Base-by-base conservation (phyloP, 2,113 vertebrate species). In the Petroica traversi region DNA sequence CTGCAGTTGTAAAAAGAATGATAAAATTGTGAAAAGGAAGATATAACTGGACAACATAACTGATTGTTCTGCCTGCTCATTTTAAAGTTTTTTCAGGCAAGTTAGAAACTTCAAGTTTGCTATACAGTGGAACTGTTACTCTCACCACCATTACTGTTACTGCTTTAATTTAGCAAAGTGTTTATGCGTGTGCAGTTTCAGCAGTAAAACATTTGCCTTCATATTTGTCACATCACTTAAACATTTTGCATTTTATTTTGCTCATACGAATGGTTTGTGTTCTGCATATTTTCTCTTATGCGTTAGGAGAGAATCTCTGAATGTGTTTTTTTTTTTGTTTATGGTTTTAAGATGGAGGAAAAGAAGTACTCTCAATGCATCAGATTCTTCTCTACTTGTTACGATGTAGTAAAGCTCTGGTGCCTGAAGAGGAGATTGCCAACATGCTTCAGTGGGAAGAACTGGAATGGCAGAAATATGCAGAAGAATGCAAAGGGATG, bases 401-500 rank as follows among this genome's bases (percentile, higher is more conserved):
- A 31, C 98, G 98, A 54, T 99, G 99, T 96, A 99, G 97, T 98
- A 99, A 99, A 92, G 97, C 99, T 2, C 97, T 99, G 96, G 99
- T 99, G 33, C 99, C 99, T 0, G 99, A 99, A 95, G 99, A 99
- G 96, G 99, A 99, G 97, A 99, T 99, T 43, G 99, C 99, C 45
- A 98, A 99, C 92, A 99, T 99, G 99, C 98, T 99, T 63, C 99
- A 99, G 96, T 99, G 99, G 99, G 99, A 99, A 96, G 99, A 99
- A 89, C 98, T 99, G 19, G 99, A 99, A 88, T 99, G 99, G 99
- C 99, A 99, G 98, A 99, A 99, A 76, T 99, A 99, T 2, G 99
- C 99, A 1, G 99, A 99, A 81, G 99, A 99, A 95, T 99, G 99
- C 97, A 99, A 99, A 97, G 99, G 99, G 94, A 99, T 99, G 99